These are phyloP conservation scores for Heteronetta atricapilla DNA, from an alignment of 2,113 vertebrate genomes.

Conservation along the genomic window DNA sequence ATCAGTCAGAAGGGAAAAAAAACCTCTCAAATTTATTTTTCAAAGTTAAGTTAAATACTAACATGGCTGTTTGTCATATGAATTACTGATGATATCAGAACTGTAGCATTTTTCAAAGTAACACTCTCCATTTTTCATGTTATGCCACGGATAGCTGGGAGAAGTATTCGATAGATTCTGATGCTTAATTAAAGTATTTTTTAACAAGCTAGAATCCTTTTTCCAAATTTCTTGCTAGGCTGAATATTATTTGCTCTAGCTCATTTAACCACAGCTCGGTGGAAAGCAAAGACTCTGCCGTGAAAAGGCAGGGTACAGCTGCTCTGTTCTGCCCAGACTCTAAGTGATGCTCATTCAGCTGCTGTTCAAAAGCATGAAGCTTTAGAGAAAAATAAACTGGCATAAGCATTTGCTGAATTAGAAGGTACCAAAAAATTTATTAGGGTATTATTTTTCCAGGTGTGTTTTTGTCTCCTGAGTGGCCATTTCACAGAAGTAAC, in stretches of 20 bases:
- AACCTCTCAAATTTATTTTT: background rate
- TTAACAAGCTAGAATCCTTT: background rate
- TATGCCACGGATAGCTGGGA: background rate
- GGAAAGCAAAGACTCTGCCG: background rate
- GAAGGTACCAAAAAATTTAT: background rate
- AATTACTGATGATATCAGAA: background rate
- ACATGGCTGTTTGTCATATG: background rate
- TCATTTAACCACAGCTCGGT: background rate
- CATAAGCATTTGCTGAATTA: background rate
- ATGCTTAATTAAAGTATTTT: background rate
- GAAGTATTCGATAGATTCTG: background rate
- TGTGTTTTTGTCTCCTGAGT: background rate
- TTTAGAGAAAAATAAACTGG: background rate
- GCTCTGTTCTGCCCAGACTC: background rate
- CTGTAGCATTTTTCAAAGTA: background rate
- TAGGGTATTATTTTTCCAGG: background rate
- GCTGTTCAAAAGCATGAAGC: background rate
- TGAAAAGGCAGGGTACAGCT: background rate
- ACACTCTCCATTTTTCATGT: background rate
- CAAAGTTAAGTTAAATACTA: background rate
- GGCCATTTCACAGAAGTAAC: background rate
- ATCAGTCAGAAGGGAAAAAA: background rate
- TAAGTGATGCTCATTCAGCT: background rate
- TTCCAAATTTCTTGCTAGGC: background rate
- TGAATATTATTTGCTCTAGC: background rate